Conservation (phyloP, 1,140 invertebrate species). For the Drosophila saltans region DNA sequence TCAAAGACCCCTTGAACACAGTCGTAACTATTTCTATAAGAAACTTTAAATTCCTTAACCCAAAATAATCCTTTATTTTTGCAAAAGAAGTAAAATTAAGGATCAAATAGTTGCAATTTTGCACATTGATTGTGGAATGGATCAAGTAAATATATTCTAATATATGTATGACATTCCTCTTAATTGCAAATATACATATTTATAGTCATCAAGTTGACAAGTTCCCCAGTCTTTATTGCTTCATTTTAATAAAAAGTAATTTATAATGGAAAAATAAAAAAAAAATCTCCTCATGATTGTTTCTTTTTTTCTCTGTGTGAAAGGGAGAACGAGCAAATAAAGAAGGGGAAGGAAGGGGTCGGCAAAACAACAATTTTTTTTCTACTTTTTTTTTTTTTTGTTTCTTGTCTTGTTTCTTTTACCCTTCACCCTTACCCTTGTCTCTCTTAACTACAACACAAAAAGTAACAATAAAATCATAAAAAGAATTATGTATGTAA, state of each 20-base stretch:
- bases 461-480: conserved; percentile 1
- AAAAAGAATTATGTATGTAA: conserved; percentile 9
- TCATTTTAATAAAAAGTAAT: conserved; percentile 1
- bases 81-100: too few relatives aligned
- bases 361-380: neutral
- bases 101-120: too few relatives aligned
- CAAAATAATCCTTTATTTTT: too few relatives aligned
- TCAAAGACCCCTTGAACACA: neutral
- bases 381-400: neutral
- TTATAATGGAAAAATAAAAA: neutral
- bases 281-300: neutral
- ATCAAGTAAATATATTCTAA: too few relatives aligned
- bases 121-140: too few relatives aligned
- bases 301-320: neutral
- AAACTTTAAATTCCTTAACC: too few relatives aligned
- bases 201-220: too few relatives aligned
- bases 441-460: too few relatives aligned
- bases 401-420: neutral
- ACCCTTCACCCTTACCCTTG: too few relatives aligned
- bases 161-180: too few relatives aligned
- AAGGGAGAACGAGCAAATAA: neutral
- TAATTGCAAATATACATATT: too few relatives aligned
- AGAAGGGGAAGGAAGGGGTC: neutral
- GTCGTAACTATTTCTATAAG: too few relatives aligned
- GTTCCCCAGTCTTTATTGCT: neutral